Evolutionary conservation across 2,113 vertebrate species (phyloP), one percentile per base, ranked within the genome.

Genomic region (Cygnus buccinator): DNA sequence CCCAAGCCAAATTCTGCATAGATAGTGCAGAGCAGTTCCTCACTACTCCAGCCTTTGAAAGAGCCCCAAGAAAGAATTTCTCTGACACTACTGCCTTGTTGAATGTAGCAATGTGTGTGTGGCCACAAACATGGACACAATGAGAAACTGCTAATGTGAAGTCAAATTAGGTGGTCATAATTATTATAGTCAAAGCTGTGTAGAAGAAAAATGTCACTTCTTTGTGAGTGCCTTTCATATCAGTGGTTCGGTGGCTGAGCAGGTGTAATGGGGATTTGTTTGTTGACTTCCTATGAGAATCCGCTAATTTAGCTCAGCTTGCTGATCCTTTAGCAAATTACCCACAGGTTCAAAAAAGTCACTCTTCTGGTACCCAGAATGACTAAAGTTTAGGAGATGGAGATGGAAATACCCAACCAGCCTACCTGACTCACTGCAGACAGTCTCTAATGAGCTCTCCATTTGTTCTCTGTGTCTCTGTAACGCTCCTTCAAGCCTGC

Each of bases 401-500:
- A 94, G 3, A 3, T 83, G 44, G 67, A 94, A 93, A 85, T 59
- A 80, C 17, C 41, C 72, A 80, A 4, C 22, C 31, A 66, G 39
- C n/a, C 55, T 83, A 76, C 46, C 63, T 91, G 80, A 43, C 52
- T 93, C 13, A 35, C 62, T 79, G 58, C 71, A 71, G 73, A 39
- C 55, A 55, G 61, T 39, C 58, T 82, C 62, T 57, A 84, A 79
- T n/a, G 77, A 93, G 55, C 44, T 82, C 58, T 91, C 33, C 28
- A 11, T 82, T 94, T 82, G 31, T 76, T 76, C 59, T 72, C 11
- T 18, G 33, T 28, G 7, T 72, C 65, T 67, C 41, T 46, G 14
- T 23, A 93, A 74, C 13, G 25, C 37, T 91, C n/a, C 44, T 90
- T 91, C 55, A 55, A 96, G 94, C 46, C 58, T 94, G 23, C 39